Evolutionary conservation across 2,797 vertebrate species (phyloP).

Genomic region (Sebastes taczanowskii): DNA sequence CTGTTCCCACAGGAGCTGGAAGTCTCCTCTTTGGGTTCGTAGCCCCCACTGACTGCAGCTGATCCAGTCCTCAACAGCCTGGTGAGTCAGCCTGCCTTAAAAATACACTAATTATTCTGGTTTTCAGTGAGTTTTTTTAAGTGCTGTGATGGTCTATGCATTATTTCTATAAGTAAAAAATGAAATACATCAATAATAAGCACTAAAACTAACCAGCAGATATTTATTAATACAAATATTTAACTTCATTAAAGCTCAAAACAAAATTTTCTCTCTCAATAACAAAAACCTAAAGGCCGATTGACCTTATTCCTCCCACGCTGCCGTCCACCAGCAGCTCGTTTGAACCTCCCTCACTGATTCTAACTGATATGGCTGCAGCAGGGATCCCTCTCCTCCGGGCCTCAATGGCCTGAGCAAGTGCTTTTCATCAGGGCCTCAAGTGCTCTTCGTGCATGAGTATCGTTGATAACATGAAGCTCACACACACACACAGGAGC

Average conservation of each 20-base stretch:
- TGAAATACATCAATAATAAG: background rate
- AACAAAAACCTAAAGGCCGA: background rate
- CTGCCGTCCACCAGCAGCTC: background rate
- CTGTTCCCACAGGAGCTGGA: background rate
- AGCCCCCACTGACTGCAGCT: background rate
- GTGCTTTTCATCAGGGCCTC: conserved; percentile 34
- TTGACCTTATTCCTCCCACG: background rate
- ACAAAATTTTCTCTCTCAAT: background rate
- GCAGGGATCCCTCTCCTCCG: conserved; percentile 9
- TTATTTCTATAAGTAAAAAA: background rate
- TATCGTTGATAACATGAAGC: conserved; percentile 8
- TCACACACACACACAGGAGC: background rate
- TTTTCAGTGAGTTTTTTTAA: background rate
- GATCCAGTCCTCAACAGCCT: background rate
- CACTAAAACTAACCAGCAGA: background rate
- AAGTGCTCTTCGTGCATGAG: conserved; percentile 14
- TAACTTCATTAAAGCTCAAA: background rate
- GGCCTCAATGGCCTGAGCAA: conserved; percentile 22
- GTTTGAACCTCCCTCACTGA: conserved; percentile 16
- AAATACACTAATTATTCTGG: background rate
- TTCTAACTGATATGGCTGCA: conserved; percentile 1
- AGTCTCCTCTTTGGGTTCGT: background rate
- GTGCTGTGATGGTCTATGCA: background rate
- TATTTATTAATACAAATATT: background rate
- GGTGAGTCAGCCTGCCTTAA: background rate